phyloP scores from a whole-genome alignment of 2,113 vertebrate genomes.

The Anoura caudifer region DNA sequence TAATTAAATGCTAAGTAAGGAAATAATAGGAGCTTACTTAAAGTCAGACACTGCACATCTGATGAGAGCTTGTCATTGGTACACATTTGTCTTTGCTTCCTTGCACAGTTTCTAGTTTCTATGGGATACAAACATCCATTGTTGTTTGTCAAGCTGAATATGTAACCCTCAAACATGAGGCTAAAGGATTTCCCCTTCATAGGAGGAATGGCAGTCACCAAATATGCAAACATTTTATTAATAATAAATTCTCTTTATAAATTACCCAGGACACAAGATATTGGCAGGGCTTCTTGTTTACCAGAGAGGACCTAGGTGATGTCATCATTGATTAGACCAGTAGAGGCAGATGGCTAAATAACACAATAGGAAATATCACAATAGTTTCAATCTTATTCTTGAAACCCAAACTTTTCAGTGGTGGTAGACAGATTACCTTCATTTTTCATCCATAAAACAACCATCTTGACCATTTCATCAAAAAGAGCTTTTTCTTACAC shows the following conservation, averaged over 20 bases:
- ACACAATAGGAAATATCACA: conserved; percentile 87
- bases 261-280: conserved; percentile 77
- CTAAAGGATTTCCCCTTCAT: conserved; percentile 62
- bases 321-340: conserved; percentile 80
- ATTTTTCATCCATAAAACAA: conserved; percentile 89
- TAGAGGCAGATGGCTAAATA: conserved; percentile 87
- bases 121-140: conserved; percentile 54
- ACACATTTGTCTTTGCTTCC: not conserved
- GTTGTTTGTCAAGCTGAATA: conserved; percentile 71
- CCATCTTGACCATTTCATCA: conserved; percentile 86
- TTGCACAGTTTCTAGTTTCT: conserved; percentile 10
- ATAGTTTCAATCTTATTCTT: conserved; percentile 88
- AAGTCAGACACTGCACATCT: not conserved
- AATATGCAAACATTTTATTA: conserved; percentile 76
- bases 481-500: conserved; percentile 85
- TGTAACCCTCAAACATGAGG: conserved; percentile 71
- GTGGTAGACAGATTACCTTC: conserved; percentile 88
- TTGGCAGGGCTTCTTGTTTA: conserved; percentile 80
- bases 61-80: not conserved
- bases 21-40: conserved; percentile 19
- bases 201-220: conserved; percentile 67
- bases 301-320: conserved; percentile 75
- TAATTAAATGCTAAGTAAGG: not conserved
- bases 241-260: conserved; percentile 78
- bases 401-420: conserved; percentile 85